Base-by-base conservation (phyloP, 1,140 invertebrate species). In the Sinonovacula constricta region DNA sequence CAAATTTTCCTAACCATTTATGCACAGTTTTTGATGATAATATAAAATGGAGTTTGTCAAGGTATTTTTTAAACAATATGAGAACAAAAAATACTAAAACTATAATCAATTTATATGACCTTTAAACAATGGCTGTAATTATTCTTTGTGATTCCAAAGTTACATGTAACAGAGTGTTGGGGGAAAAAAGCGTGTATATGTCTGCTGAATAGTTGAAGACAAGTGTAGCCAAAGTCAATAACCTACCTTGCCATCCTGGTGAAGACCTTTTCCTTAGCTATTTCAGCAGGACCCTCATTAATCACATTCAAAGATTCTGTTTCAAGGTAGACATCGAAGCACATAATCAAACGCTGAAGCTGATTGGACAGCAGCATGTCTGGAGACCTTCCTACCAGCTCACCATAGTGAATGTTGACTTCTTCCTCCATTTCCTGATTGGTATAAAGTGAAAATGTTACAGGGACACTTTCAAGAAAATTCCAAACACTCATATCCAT, bases 301-400 rank as follows among this genome's bases (percentile, higher is more conserved):
- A 74, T 91, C 85, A 82, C 92, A 31, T 87, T 83, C 33, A 88
- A 81, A 60, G 88, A 78, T 74, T 92, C 93, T 0, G 96, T 95
- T 90, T 98, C 97, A 33, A 98, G 90, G 81, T 95, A 95, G 71
- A 98, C 94, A 90, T 98, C 97, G 79, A 97, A 94, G 88, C 95
- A 97, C 57, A 94, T 94, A 83, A 96, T 92, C 49, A 97, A 90
- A 77, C 95, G 94, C 67, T 95, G 94, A 4, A 98, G 91, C 91
- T 97, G 96, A 31, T 94, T 93, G 18, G 95, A 93, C 5, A 98
- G 90, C 26, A 95, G 88, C 53, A 91, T 85, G 56, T 90, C 81
- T 81, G 79, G 91, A 89, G 36, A 91, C 86, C 65, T 88, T 80
- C 60, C 70, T 30, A 91, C 89, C 56, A 93, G 85, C 75, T 91